phyloP scores from a whole-genome alignment of 2,113 vertebrate genomes.

The Pogonocichla stellata region DNA sequence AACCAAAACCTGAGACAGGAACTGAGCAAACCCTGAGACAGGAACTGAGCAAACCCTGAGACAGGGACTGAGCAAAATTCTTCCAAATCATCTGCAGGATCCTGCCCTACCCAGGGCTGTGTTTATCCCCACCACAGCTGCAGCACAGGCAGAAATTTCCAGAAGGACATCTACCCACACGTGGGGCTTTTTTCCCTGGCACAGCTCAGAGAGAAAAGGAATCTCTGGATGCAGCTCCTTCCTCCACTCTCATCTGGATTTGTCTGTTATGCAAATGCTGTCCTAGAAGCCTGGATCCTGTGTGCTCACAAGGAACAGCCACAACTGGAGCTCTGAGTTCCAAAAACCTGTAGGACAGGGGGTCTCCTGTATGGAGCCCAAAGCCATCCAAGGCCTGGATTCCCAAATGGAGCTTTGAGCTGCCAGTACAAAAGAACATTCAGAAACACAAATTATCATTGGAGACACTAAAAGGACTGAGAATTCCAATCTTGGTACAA shows the following conservation, averaged over 20 bases:
- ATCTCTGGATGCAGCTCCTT: background rate
- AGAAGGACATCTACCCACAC: background rate
- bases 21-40: too few relatives aligned
- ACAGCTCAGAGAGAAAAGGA: background rate
- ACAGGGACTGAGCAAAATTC: too few relatives aligned
- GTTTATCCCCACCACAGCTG: background rate
- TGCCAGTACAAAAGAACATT: background rate
- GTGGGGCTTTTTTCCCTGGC: rapidly evolving
- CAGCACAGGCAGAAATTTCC: background rate
- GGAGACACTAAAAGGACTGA: background rate
- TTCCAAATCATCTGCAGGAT: rapidly evolving
- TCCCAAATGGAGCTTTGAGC: background rate
- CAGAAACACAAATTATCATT: rapidly evolving
- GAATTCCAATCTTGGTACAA: background rate
- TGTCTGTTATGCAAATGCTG: background rate
- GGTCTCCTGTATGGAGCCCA: background rate
- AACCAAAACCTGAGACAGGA: too few relatives aligned
- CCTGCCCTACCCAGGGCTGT: background rate
- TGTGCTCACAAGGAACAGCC: background rate
- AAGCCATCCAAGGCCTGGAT: background rate
- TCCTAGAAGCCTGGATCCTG: background rate
- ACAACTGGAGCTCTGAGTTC: background rate
- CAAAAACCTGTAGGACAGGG: background rate
- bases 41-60: too few relatives aligned
- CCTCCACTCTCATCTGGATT: background rate